Evolutionary conservation across 2,797 vertebrate genomes (phyloP), one percentile per base, ranked within the genome.

Genomic region (Poecilia picta): DNA sequence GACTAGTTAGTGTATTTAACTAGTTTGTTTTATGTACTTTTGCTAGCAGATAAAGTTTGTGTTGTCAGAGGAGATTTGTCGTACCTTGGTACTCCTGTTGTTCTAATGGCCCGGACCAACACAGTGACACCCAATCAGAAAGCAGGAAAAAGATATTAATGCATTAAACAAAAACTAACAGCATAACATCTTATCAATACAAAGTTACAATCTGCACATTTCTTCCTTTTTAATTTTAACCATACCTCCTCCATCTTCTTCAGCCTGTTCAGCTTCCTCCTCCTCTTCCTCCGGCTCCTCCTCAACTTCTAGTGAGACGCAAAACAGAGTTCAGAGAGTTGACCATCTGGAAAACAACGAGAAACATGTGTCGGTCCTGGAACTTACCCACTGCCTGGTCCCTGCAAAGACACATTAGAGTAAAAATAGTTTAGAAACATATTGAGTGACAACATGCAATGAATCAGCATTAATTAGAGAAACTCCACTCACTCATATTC

Each of bases 51-150:
- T 25, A 8, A n/a, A 0, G 18, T 72, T 72, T 8, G 18, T 45
- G 55, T 23, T 47, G 13, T 41, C 39, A 59, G 12, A 20, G 36
- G 36, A 43, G 57, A 57, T 20, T 77, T 39, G 23, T 18, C 77
- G 43, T 93, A 95, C 95, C 93, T 91, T 92, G 92, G 77, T 93
- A 94, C 10, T 95, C 94, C n/a, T 91, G 89, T 33, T 92, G 89
- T 75, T 94, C 95, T 94, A 89, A 79, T 80, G 70, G 47, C 11
- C 49, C 72, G 3, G 25, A 72, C 16, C 85, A 87, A 76, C 47
- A 81, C 36, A 62, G 20, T 25, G 46, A 79, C 66, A 88, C 77
- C 76, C 85, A 82, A 77, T 82, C 57, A 66, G 74, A 74, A 66
- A 75, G 46, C 47, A 79, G 74, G 46, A 85, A 6, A 41, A 75